Evolutionary conservation across 64 coral and sea anemone species (phyloP).

Genomic region (Pocillopora verrucosa): DNA sequence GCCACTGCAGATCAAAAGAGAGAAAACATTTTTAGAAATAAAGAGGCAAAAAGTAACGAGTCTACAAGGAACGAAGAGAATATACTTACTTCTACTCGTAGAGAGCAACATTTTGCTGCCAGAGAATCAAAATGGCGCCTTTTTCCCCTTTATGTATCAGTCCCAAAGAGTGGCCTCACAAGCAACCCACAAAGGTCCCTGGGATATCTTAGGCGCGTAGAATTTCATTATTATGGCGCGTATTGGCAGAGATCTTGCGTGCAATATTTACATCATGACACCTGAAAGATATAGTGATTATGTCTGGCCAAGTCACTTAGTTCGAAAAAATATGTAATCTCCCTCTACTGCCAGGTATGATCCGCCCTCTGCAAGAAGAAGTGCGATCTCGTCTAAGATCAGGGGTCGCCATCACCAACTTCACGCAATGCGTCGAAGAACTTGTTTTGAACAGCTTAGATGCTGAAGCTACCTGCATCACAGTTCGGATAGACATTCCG

Average conservation of each 20-base stretch:
- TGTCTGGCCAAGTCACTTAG: not conserved
- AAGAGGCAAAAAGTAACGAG: not conserved
- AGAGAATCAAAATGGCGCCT: not conserved
- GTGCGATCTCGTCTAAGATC: slow-evolving; percentile 86
- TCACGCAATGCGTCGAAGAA: slow-evolving; percentile 92
- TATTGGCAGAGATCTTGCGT: not conserved
- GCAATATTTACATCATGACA: too few species aligned
- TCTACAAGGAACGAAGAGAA: not conserved
- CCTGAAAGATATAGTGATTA: too few species aligned
- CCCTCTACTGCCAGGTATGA: slow-evolving; percentile 15
- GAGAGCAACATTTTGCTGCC: not conserved
- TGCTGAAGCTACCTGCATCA: slow-evolving; percentile 76
- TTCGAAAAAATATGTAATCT: not conserved
- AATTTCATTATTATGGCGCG: slow-evolving; percentile 28
- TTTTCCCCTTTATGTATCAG: not conserved
- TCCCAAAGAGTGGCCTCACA: not conserved
- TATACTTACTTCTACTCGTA: not conserved
- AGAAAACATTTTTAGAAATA: not conserved
- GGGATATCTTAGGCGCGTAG: not conserved
- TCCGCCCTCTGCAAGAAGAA: slow-evolving; percentile 72
- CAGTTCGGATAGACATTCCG: slow-evolving; percentile 80
- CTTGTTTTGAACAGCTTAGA: slow-evolving; percentile 91
- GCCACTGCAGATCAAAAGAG: slow-evolving; percentile 67
- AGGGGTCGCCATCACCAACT: slow-evolving; percentile 77
- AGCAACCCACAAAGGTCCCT: not conserved